Evolutionary conservation across 1,140 invertebrate species (phyloP).

Genomic region (Drosophila lowei): DNA sequence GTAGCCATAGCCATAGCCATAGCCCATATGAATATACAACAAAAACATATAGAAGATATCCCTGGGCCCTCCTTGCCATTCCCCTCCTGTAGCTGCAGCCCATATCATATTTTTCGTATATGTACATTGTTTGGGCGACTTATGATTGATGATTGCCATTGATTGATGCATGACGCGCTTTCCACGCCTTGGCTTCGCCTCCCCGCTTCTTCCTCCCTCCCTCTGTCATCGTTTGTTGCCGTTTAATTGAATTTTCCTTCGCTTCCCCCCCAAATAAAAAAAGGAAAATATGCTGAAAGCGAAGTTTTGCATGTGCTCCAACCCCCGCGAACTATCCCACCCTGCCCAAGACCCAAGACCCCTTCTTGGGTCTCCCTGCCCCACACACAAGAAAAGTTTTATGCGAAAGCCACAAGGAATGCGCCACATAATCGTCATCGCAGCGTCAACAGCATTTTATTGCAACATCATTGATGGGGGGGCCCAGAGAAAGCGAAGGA

Average conservation of each 20-base stretch:
- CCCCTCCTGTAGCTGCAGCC: neutral
- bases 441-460: conserved; percentile 63
- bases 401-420: conserved; percentile 61
- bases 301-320: conserved; percentile 58
- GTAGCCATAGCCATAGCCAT: conserved; percentile 5
- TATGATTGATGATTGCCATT: conserved; percentile 78
- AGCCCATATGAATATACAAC: conserved; percentile 39
- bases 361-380: too few relatives aligned
- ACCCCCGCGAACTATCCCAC: neutral
- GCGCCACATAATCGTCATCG: conserved; percentile 65
- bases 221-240: conserved; percentile 52
- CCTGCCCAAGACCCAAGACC: too few relatives aligned
- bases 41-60: conserved; percentile 1
- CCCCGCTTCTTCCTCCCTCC: neutral
- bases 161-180: conserved; percentile 74
- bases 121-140: conserved; percentile 51
- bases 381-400: conserved; percentile 7
- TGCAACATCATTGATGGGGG: conserved; percentile 66
- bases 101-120: conserved; percentile 23
- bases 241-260: conserved; percentile 74
- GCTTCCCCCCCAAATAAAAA: conserved; percentile 1
- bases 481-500: neutral
- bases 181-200: conserved; percentile 40
- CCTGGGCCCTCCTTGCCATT: too few relatives aligned
- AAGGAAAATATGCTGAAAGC: conserved; percentile 49